Evolutionary conservation across 2,797 vertebrate genomes (phyloP), one percentile per base, ranked within the genome.

Genomic region (Acipenser ruthenus): DNA sequence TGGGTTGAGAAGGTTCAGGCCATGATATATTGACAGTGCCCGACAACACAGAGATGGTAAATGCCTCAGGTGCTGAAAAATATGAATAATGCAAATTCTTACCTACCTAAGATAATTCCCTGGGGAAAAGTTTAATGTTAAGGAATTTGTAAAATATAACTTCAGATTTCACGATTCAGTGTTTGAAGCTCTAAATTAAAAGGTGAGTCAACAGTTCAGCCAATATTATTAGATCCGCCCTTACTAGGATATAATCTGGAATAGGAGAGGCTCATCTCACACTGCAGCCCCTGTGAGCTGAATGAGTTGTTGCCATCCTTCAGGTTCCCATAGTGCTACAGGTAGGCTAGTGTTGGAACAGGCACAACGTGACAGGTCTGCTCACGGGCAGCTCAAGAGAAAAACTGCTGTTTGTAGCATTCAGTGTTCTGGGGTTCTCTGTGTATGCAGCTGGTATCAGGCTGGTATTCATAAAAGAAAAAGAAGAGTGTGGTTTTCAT

Each of bases 1-100:
- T 87, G 53, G 84, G 80, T 65, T 77, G 72, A 13, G 53, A 12
- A 69, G 87, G 75, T 50, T 83, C 82, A 68, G 23, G 76, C 87
- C 86, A 88, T 66, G 73, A 72, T 70, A 87, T 10, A 4, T 55
- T 58, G 13, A 86, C 74, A 1, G 70, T 80, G 64, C 88, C 83
- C 62, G 86, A 88, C 64, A 77, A 67, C 76, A 84, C 80, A 0
- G 71, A 71, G 8, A 66, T 23, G n/a, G 75, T 68, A 66, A 83
- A 62, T 48, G 78, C 76, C 64, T 73, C 84, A 64, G 86, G 87
- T 61, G 86, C 85, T 88, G 74, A 74, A 80, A 82, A n/a, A 78
- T 72, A 78, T 48, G 71, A 48, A 12, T 70, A 73, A 70, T 1
- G 0, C 15, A 63, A 65, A 60, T 37, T 11, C 65, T 63, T 65